phyloP scores from a whole-genome alignment of 2,888 invertebrate genomes.

The Meiosimyza platycephala region DNA sequence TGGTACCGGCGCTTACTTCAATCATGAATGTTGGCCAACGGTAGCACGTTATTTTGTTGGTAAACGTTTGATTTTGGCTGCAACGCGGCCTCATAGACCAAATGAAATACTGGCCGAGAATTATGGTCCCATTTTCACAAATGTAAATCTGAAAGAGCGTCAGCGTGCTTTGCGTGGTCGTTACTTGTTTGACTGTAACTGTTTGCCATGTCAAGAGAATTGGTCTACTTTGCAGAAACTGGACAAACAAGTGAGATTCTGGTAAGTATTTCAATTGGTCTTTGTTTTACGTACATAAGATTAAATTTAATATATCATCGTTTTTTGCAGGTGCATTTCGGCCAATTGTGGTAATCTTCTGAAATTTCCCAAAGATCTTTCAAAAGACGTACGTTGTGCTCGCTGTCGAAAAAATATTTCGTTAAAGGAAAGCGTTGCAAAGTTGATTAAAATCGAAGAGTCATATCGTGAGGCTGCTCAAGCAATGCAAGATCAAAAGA shows the following conservation, averaged over 20 bases:
- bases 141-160: conserved; percentile 70
- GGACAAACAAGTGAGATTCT: conserved; percentile 66
- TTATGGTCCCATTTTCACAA: conserved; percentile 83
- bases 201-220: conserved; percentile 78
- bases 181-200: conserved; percentile 84
- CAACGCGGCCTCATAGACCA: conserved; percentile 73
- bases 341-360: conserved; percentile 68
- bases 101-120: conserved; percentile 83
- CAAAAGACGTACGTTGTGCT: conserved; percentile 68
- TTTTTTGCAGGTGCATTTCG: conserved; percentile 68
- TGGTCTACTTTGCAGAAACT: conserved; percentile 79
- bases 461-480: conserved; percentile 68
- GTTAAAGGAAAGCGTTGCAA: conserved; percentile 66
- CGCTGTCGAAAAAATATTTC: conserved; percentile 69
- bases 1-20: conserved; percentile 81
- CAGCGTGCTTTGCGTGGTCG: conserved; percentile 76
- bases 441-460: conserved; percentile 68
- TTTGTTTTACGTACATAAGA: not conserved
- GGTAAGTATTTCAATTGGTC: conserved; percentile 48
- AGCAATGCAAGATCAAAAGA: conserved; percentile 69
- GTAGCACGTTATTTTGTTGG: conserved; percentile 83
- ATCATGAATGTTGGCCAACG: conserved; percentile 86
- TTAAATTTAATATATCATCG: not conserved
- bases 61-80: conserved; percentile 76
- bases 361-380: conserved; percentile 67